These are phyloP conservation scores for Psilopsiagon aurifrons DNA, from an alignment of 2,113 vertebrate species.

Conservation along the genomic window DNA sequence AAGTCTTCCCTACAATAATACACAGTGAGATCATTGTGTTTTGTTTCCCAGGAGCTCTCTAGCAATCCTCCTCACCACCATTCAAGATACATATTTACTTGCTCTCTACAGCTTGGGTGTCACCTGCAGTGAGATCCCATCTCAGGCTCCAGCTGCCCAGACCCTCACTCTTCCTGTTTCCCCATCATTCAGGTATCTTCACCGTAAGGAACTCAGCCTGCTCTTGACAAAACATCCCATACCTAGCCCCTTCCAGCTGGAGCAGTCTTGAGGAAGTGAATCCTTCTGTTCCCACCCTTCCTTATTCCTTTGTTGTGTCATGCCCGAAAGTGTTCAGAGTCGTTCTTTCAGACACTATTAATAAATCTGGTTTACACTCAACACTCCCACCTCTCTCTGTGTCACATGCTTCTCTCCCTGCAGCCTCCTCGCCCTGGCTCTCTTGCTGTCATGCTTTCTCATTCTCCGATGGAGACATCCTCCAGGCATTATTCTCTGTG, in stretches of 20 bases:
- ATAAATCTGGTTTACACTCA: constrained; percentile 54
- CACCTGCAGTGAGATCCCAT: background rate
- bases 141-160: background rate
- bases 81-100: background rate
- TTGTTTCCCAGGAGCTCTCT: background rate
- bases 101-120: background rate
- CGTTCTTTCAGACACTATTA: background rate
- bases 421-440: background rate
- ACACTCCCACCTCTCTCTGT: background rate
- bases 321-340: background rate
- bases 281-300: background rate
- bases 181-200: background rate
- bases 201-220: background rate
- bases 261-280: background rate
- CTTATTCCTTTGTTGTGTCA: background rate
- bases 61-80: background rate
- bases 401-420: background rate
- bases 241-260: background rate
- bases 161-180: background rate
- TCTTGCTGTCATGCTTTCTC: background rate
- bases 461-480: background rate
- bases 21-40: background rate
- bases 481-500: background rate
- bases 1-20: background rate
- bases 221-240: background rate